These are phyloP conservation scores for Pseudorhiza aurosa DNA, from an alignment of 30 jellyfish, hydroid and myxozoan genomes.

Conservation along the genomic window DNA sequence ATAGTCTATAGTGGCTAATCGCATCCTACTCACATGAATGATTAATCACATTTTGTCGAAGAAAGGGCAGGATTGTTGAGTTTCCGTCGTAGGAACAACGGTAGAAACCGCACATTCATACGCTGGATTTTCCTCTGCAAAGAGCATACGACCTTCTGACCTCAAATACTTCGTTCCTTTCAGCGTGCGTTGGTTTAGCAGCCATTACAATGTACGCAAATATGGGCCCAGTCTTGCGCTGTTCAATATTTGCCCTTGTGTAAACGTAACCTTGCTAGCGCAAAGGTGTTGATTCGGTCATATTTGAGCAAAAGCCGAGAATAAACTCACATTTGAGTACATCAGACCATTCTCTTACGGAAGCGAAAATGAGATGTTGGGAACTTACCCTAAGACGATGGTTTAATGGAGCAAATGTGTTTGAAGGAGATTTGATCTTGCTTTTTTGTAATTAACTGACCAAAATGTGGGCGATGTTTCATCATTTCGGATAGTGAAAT, in stretches of 20 bases:
- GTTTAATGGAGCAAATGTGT: too few species aligned
- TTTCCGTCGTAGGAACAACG: constrained; percentile 38
- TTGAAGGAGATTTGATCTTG: too few species aligned
- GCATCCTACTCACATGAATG: constrained; percentile 15
- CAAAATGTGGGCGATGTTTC: too few species aligned
- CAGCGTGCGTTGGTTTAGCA: not conserved
- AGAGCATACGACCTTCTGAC: constrained; percentile 1
- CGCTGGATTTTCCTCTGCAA: constrained; percentile 12
- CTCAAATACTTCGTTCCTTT: constrained; percentile 8
- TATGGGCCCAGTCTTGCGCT: not conserved
- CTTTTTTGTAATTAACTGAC: too few species aligned
- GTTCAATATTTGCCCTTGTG: not conserved
- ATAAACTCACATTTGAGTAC: too few species aligned
- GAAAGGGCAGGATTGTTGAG: constrained; percentile 6
- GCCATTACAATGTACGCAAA: not conserved
- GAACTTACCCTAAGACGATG: too few species aligned
- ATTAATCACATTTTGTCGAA: constrained; percentile 17
- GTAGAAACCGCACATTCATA: constrained; percentile 31
- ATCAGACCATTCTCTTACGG: too few species aligned
- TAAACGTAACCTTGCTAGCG: too few species aligned
- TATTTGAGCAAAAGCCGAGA: too few species aligned
- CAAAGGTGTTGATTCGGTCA: too few species aligned
- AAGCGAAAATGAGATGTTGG: too few species aligned
- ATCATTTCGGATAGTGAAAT: too few species aligned
- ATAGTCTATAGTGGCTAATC: not conserved